Conservation (phyloP, 2,888 invertebrate genomes). For the Epinotia brunnichana region DNA sequence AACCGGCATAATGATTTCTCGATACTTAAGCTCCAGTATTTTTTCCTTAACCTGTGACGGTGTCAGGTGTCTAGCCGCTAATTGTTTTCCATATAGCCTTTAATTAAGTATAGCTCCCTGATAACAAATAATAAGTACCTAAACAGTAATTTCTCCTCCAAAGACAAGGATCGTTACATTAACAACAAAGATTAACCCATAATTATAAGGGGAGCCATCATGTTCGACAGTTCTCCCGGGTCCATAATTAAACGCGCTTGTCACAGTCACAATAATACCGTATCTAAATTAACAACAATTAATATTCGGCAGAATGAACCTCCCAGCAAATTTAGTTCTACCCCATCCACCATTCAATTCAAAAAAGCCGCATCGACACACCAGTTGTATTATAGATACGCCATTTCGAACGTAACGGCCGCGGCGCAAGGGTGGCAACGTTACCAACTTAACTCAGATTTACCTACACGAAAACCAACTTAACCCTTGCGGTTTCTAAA, state of each 20-base stretch:
- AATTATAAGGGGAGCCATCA: constrained; percentile 21
- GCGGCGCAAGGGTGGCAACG: constrained; percentile 66
- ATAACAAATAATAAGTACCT: constrained; percentile 3
- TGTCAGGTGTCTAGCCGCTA: too few relatives aligned
- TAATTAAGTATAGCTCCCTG: background rate
- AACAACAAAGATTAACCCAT: constrained; percentile 22
- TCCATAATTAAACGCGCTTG: constrained; percentile 38
- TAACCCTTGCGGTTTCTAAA: constrained; percentile 40
- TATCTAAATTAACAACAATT: constrained; percentile 46
- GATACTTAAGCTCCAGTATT: too few relatives aligned
- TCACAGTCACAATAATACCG: constrained; percentile 44
- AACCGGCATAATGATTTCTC: too few relatives aligned
- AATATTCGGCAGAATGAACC: constrained; percentile 45
- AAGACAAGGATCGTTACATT: constrained; percentile 9
- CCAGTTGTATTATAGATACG: background rate
- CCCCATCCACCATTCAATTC: constrained; percentile 23
- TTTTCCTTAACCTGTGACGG: too few relatives aligned
- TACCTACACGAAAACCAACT: constrained; percentile 49
- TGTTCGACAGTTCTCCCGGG: constrained; percentile 27
- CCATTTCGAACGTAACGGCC: constrained; percentile 46
- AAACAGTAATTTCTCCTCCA: background rate
- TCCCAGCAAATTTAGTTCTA: constrained; percentile 45
- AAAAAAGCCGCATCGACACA: background rate
- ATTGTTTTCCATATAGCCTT: background rate
- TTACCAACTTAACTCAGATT: constrained; percentile 61